Conservation (phyloP, 2,888 invertebrate species). For the Brenthis hecate region DNA sequence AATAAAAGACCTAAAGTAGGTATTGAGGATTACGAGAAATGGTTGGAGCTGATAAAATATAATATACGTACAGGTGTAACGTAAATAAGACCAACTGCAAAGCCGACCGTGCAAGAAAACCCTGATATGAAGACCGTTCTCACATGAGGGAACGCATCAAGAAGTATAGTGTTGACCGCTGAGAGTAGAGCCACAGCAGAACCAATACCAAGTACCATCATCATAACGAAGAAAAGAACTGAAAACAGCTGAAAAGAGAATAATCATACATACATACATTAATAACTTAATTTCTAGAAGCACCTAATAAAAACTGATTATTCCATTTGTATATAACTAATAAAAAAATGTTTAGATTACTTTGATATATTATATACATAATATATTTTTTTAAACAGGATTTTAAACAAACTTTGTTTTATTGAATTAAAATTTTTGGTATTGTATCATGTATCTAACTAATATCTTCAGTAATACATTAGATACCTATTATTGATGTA, state of each 20-base stretch:
- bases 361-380: neutral
- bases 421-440: too few relatives aligned
- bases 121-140: slow-evolving; percentile 84
- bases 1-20: too few relatives aligned
- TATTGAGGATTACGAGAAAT: too few relatives aligned
- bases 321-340: too few relatives aligned
- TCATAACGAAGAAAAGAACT: slow-evolving; percentile 91
- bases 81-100: slow-evolving; percentile 86
- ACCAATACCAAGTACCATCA: slow-evolving; percentile 89
- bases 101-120: slow-evolving; percentile 78
- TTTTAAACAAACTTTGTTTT: too few relatives aligned
- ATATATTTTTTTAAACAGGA: neutral
- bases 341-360: too few relatives aligned
- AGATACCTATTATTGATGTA: too few relatives aligned
- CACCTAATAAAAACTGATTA: too few relatives aligned
- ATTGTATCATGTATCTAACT: too few relatives aligned
- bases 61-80: slow-evolving; percentile 85
- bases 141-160: slow-evolving; percentile 85
- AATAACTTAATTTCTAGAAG: neutral
- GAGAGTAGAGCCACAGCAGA: slow-evolving; percentile 88
- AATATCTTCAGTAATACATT: too few relatives aligned
- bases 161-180: slow-evolving; percentile 85
- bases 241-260: slow-evolving; percentile 83
- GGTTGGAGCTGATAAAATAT: neutral
- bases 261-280: neutral